These are phyloP conservation scores for Megalonaias nervosa DNA, from an alignment of 1,140 invertebrate genomes.

Conservation along the genomic window DNA sequence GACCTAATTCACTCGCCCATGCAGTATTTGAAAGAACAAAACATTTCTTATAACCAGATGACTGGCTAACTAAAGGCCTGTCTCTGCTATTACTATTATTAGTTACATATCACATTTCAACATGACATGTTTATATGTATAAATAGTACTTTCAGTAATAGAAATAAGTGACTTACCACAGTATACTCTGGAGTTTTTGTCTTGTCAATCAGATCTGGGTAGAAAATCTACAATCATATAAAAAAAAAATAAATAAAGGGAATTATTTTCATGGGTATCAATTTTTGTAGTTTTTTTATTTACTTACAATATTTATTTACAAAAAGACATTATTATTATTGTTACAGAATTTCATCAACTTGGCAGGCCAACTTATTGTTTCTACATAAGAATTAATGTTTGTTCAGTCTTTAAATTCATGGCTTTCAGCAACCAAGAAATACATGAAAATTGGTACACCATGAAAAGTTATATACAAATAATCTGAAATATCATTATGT, in stretches of 20 bases:
- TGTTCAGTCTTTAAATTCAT: too few species aligned
- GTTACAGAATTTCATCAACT: too few species aligned
- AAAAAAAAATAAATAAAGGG: neutral
- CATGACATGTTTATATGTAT: neutral
- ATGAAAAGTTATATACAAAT: too few species aligned
- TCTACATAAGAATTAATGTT: too few species aligned
- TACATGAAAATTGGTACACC: too few species aligned
- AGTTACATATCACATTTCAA: neutral
- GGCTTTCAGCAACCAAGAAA: too few species aligned
- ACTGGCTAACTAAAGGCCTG: neutral
- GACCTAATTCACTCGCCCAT: neutral
- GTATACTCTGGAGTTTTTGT: conserved; percentile 94
- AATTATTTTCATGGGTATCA: neutral
- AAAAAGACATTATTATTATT: neutral
- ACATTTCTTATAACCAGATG: neutral
- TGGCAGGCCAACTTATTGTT: too few species aligned
- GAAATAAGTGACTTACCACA: conserved; percentile 72
- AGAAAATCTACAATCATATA: conserved; percentile 85
- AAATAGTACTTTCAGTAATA: neutral
- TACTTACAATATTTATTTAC: neutral
- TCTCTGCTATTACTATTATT: neutral
- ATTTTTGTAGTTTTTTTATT: neutral
- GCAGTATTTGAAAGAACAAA: neutral
- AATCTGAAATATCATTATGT: too few species aligned
- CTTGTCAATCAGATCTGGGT: conserved; percentile 99